Conservation (phyloP, 2,888 invertebrate genomes). For the Neoascia interrupta region DNA sequence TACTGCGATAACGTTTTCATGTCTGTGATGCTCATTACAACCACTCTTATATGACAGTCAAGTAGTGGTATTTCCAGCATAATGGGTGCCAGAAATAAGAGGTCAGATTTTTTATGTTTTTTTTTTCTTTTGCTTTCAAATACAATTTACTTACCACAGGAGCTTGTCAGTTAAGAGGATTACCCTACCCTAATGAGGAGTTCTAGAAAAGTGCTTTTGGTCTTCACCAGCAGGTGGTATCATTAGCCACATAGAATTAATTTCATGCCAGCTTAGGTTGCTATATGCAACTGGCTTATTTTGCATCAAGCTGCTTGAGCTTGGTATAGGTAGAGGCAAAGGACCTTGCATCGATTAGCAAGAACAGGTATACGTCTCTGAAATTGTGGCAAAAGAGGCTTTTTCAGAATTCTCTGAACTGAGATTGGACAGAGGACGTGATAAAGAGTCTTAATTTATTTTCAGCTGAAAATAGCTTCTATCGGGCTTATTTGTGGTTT, state of each 20-base stretch:
- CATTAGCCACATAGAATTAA: not conserved
- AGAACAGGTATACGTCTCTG: no score
- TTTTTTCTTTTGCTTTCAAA: not conserved
- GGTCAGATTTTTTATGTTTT: not conserved
- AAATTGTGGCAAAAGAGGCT: no score
- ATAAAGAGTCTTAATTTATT: no score
- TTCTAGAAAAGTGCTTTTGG: not conserved
- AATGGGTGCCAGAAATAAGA: not conserved
- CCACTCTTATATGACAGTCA: not conserved
- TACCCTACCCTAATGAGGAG: not conserved
- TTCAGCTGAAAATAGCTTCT: no score
- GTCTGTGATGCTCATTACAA: not conserved
- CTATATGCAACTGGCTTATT: not conserved
- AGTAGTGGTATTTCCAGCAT: not conserved
- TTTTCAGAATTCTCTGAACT: no score
- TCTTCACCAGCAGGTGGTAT: not conserved
- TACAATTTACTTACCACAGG: slow-evolving; percentile 1
- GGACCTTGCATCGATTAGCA: no score
- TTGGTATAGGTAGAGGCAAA: no score
- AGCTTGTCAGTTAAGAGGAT: not conserved
- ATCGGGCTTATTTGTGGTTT: no score
- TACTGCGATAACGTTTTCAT: not conserved
- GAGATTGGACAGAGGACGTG: no score
- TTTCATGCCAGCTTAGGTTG: no score
- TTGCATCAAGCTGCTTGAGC: no score